phyloP scores from a whole-genome alignment of 2,888 invertebrate genomes.

The Cataglyphis altisquamis region DNA sequence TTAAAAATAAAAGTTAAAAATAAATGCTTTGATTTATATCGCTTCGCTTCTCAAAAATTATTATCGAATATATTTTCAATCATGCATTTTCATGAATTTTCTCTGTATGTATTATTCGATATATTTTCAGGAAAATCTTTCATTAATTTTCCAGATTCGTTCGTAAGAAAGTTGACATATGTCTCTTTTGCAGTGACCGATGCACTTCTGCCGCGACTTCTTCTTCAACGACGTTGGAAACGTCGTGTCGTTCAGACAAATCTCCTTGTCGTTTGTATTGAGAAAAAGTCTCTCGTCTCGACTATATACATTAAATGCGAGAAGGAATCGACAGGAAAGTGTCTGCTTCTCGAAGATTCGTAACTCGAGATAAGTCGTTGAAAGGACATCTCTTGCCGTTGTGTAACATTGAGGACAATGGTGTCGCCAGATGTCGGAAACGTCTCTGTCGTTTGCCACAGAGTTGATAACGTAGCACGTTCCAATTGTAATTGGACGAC shows the following conservation, averaged over 20 bases:
- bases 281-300: conserved; percentile 29
- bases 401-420: conserved; percentile 67
- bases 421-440: conserved; percentile 61
- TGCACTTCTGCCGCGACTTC: conserved; percentile 35
- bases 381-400: conserved; percentile 59
- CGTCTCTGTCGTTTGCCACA: conserved; percentile 66
- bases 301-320: conserved; percentile 41
- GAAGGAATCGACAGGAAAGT: conserved; percentile 45
- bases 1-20: not conserved
- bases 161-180: conserved; percentile 24
- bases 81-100: not conserved
- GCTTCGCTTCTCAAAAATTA: not conserved
- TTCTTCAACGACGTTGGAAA: not conserved
- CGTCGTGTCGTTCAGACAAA: conserved; percentile 7
- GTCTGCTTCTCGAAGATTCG: conserved; percentile 42
- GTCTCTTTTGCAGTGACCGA: conserved; percentile 9
- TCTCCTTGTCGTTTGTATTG: conserved; percentile 19
- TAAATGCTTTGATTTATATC: not conserved
- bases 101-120: not conserved
- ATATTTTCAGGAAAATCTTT: not conserved
- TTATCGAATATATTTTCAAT: not conserved
- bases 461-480: conserved; percentile 71
- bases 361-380: conserved; percentile 64
- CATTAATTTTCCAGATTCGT: conserved; percentile 21
- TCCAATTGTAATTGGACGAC: conserved; percentile 74